phyloP scores from a whole-genome alignment of 2,113 vertebrate species.

The Eulemur rufifrons region DNA sequence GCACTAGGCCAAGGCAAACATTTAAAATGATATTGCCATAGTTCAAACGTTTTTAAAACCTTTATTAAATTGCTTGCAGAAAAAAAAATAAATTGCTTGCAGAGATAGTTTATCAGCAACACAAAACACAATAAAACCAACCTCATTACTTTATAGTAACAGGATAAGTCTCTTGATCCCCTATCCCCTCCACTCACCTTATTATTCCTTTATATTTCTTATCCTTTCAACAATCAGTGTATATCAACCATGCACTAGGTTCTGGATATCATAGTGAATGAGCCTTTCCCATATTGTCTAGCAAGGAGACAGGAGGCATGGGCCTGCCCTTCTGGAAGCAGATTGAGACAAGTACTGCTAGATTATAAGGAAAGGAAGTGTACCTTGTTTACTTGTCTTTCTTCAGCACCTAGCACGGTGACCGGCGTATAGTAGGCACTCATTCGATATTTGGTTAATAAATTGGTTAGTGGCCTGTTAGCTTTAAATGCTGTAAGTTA shows the following conservation, averaged over 20 bases:
- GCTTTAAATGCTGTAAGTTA: constrained; percentile 37
- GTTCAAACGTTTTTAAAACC: not conserved
- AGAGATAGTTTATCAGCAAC: not conserved
- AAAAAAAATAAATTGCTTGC: not conserved
- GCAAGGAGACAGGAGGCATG: not conserved
- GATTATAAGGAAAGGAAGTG: not conserved
- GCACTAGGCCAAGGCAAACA: not conserved
- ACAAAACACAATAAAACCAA: not conserved
- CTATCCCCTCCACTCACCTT: not conserved
- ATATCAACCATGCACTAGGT: not conserved
- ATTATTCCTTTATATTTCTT: not conserved
- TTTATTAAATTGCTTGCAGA: constrained; percentile 36
- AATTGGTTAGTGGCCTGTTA: not conserved
- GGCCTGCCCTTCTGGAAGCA: not conserved
- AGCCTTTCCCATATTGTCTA: not conserved
- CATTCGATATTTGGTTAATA: constrained; percentile 31
- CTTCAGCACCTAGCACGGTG: not conserved
- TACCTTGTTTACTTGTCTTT: not conserved
- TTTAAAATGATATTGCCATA: not conserved
- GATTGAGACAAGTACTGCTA: not conserved
- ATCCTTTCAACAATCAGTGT: constrained; percentile 15
- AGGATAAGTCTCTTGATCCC: not conserved
- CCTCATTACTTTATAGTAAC: not conserved
- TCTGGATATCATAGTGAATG: not conserved
- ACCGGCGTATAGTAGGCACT: not conserved